phyloP scores from a whole-genome alignment of 2,888 invertebrate genomes.

The Cephus pulcher region DNA sequence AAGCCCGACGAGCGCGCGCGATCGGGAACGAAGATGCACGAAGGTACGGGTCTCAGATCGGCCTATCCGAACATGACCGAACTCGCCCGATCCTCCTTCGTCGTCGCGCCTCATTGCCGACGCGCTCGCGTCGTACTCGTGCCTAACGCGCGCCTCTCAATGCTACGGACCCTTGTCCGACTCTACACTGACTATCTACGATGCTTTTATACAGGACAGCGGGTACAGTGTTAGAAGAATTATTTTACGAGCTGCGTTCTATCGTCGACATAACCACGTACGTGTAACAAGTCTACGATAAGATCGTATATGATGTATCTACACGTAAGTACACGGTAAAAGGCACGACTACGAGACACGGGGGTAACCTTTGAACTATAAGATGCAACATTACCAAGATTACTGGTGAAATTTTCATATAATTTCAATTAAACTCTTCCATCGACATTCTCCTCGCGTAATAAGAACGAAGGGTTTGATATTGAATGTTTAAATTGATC shows the following conservation, averaged over 20 bases:
- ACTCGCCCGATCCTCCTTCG: not conserved
- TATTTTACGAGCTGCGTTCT: not conserved
- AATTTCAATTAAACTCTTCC: not conserved
- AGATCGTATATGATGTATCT: not conserved
- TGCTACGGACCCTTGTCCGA: not conserved
- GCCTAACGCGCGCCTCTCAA: slow-evolving; percentile 43
- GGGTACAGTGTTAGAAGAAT: not conserved
- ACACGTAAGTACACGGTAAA: not conserved
- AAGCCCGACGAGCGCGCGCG: not conserved
- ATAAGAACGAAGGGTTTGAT: not conserved
- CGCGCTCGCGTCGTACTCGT: slow-evolving; percentile 46
- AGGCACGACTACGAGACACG: not conserved
- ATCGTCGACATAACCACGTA: not conserved
- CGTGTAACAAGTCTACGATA: not conserved
- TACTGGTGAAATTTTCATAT: not conserved
- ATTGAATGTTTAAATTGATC: too few species aligned
- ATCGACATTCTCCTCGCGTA: not conserved
- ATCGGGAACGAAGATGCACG: not conserved
- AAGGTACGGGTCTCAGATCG: not conserved
- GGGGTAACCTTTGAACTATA: not conserved
- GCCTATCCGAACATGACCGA: not conserved
- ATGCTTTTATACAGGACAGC: not conserved
- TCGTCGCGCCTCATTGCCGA: slow-evolving; percentile 10
- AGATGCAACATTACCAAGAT: not conserved
- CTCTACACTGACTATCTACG: not conserved